Evolutionary conservation across 2,113 vertebrate genomes (phyloP), one percentile per base, ranked within the genome.

Genomic region (Scytalopus superciliaris): DNA sequence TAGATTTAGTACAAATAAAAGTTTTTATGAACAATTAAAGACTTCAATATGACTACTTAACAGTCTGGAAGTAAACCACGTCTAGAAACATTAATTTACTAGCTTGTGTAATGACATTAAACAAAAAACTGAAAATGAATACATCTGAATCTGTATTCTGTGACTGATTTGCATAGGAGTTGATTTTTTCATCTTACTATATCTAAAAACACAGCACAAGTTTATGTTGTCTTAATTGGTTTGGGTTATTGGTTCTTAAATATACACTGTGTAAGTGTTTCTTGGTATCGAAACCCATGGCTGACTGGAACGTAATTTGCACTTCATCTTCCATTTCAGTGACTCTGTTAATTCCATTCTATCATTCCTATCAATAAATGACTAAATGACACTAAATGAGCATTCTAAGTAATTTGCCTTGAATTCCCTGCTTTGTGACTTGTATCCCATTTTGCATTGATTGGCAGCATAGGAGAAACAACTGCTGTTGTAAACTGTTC

Each of bases 291-390:
- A 81, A 92, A 49, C 0, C 11, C 50, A 90, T 0, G 2, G 59
- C 80, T 95, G 90, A 85, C 67, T 91, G 59, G 47, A 93, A 77
- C 28, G 62, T 92, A 92, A 96, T 94, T 92, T 95, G 55, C 37
- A 76, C 85, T 94, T 80, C 63, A 55, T 84, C 85, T 96, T 96
- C 77, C 75, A 64, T 94, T 95, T 87, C 55, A 68, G 42, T 80
- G 66, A 30, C 52, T 93, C 49, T 69, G 59, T 62, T 90, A 87
- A 79, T 73, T 79, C 35, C 45, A 70, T 77, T 87, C 66, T 89
- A 66, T 73, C 66, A 73, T 79, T 95, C 53, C 53, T 94, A 62
- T 74, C 55, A 87, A 69, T 84, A 84, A 57, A 74, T 68, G 27
- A 49, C 21, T 77, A 86, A 92, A 88, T 45, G 40, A 79, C 67